These are phyloP conservation scores for Callopanchax toddi DNA, from an alignment of 2,113 vertebrate genomes.

Conservation along the genomic window DNA sequence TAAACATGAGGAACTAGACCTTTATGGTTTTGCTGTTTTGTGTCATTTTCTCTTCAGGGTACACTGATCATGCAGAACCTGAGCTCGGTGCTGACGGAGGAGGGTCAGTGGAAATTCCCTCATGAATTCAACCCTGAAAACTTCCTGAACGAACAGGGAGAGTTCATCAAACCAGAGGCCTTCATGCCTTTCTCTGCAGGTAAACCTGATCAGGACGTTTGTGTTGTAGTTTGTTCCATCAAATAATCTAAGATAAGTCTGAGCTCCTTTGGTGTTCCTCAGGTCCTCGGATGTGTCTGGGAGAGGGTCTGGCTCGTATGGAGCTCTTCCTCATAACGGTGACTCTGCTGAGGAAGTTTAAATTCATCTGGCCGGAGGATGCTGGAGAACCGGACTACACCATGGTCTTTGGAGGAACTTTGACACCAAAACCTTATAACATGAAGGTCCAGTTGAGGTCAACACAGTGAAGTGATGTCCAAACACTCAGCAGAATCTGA, in stretches of 20 bases:
- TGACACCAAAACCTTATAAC: conserved; percentile 5
- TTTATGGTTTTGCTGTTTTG: too few relatives aligned
- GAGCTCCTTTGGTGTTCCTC: background rate
- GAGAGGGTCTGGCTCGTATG: conserved; percentile 61
- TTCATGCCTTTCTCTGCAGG: conserved; percentile 72
- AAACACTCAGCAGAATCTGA: too few relatives aligned
- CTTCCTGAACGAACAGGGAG: conserved; percentile 70
- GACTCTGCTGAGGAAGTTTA: conserved; percentile 10
- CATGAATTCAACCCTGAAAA: conserved; percentile 75
- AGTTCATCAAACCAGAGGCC: conserved; percentile 73
- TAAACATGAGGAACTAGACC: too few relatives aligned
- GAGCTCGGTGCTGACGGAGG: conserved; percentile 56
- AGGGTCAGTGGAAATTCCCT: conserved; percentile 75
- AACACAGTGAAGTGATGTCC: background rate
- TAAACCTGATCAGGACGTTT: background rate
- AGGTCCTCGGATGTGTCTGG: conserved; percentile 62
- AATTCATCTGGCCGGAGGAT: conserved; percentile 21
- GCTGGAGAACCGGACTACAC: conserved; percentile 11
- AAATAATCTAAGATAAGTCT: background rate
- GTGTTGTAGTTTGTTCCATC: background rate
- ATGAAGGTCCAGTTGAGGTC: conserved; percentile 11
- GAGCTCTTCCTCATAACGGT: conserved; percentile 51
- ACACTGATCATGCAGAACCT: conserved; percentile 66
- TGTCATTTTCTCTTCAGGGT: conserved; percentile 42
- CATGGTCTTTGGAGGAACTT: background rate